A percentile compares a stretch with the other conserved stretches of the same genome.
These are phyloP conservation scores for Eurosta solidaginis DNA, from an alignment of 1,140 invertebrate genomes.

Conservation along the genomic window DNA sequence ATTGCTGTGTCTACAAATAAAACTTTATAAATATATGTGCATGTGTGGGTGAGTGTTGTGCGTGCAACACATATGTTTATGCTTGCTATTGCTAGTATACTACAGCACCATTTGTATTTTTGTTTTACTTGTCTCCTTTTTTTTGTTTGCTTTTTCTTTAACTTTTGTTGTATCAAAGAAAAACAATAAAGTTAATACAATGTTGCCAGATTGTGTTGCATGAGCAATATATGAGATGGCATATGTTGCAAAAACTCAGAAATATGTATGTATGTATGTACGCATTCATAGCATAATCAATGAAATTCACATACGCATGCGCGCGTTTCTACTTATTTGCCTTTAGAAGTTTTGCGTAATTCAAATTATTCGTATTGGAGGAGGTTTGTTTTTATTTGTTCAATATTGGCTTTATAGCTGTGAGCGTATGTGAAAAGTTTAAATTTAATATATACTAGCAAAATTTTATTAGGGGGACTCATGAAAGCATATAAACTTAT, in stretches of 20 bases:
- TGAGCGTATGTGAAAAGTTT: background rate
- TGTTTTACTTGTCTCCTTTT: background rate
- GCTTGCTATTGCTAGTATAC: background rate
- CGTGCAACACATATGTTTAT: conserved; percentile 16
- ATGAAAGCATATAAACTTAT: too few species aligned
- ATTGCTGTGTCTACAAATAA: background rate
- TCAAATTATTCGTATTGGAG: background rate
- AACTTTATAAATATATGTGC: background rate
- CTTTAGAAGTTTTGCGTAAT: background rate
- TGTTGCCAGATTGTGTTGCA: conserved; percentile 14
- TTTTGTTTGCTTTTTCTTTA: background rate
- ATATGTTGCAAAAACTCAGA: background rate
- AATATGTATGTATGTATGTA: background rate
- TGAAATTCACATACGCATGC: background rate
- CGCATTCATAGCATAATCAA: background rate
- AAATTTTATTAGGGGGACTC: conserved; percentile 20
- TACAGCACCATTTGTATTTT: conserved; percentile 7
- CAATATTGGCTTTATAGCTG: background rate
- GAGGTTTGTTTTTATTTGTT: background rate
- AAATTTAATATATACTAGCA: conserved; percentile 15
- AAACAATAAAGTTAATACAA: conserved; percentile 20
- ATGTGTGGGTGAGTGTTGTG: background rate
- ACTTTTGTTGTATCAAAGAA: background rate
- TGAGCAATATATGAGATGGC: too few species aligned
- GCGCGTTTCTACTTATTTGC: background rate